Evolutionary conservation across 2,888 invertebrate species (phyloP), one percentile per base, ranked within the genome.

Genomic region (Apodemia hepburni): DNA sequence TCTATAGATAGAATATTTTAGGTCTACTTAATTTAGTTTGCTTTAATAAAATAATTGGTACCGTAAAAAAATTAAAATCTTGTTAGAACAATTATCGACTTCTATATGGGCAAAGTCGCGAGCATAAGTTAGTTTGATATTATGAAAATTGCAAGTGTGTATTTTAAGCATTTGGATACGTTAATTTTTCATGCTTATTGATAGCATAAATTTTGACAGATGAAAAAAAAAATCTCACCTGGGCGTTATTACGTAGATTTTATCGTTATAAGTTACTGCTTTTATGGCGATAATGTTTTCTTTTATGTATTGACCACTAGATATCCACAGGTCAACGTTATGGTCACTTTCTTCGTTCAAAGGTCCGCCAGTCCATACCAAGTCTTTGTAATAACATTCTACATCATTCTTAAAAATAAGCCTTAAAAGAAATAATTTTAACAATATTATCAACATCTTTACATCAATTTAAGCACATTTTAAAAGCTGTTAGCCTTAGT

Each of bases 231-330:
- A 18, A 9, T n/a, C 18, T 58, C 80, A 87, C 77, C 94, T 92
- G 3, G 95, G 94, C 64, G 94, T 82, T 2, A 94, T 93, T 3
- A 94, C 70, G 72, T 92, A 92, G 11, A 92, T 88, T 42, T 92
- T 87, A 62, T 94, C 93, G 69, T 87, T 88, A 78, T 83, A 89
- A 54, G 93, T 84, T 65, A 94, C 92, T 4, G 89, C 87, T 69
- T 94, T 92, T 15, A 93, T 94, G 2, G 92, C 93, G 54, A 94
- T 93, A 9, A 93, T 84, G 76, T 94, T 94, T 70, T 93, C 93
- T 61, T 88, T 84, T 2, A 92, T 79, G 75, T 93, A 92, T 61
- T 92, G 86, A 0, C 92, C 93, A 61, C 87, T 89, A 2, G 78
- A 79, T 58, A 85, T 84, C 80, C 92, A 93, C 51, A 93, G 83